A percentile compares a stretch with the other conserved stretches of the same genome.
Evolutionary conservation across 2,888 invertebrate genomes (phyloP).

Genomic region (Diachrysia chrysitis): DNA sequence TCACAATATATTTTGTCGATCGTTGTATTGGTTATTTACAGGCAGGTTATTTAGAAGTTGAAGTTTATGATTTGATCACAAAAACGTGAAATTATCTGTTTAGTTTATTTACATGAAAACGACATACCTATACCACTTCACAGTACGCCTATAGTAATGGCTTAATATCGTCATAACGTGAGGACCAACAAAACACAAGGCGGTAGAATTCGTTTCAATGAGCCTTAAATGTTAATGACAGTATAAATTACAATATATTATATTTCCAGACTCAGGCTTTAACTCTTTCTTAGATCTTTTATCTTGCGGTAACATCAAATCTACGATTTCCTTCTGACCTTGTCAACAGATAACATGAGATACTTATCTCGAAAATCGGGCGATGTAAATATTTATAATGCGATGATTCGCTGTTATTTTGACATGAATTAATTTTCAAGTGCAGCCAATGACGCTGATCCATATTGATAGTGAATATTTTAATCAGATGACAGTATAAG

Average conservation of each 20-base stretch:
- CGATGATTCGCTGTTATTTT: not conserved
- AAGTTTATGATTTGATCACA: not conserved
- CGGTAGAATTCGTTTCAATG: not conserved
- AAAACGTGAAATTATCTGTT: not conserved
- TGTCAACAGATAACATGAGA: not conserved
- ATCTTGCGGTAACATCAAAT: not conserved
- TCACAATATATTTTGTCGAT: not conserved
- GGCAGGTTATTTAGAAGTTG: not conserved
- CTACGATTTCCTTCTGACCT: constrained; percentile 5
- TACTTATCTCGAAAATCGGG: not conserved
- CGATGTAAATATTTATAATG: not conserved
- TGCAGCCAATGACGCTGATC: not conserved
- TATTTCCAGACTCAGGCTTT: not conserved
- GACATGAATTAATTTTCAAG: not conserved
- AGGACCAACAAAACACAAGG: not conserved
- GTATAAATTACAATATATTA: not conserved
- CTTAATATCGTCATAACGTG: not conserved
- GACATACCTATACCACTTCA: not conserved
- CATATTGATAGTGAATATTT: not conserved
- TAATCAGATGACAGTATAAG: not conserved
- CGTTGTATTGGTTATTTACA: not conserved
- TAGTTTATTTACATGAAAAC: not conserved
- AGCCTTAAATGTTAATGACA: not conserved
- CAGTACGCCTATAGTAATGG: not conserved
- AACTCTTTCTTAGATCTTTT: not conserved